Conservation (phyloP, 2,113 vertebrate species). For the Vidua macroura region DNA sequence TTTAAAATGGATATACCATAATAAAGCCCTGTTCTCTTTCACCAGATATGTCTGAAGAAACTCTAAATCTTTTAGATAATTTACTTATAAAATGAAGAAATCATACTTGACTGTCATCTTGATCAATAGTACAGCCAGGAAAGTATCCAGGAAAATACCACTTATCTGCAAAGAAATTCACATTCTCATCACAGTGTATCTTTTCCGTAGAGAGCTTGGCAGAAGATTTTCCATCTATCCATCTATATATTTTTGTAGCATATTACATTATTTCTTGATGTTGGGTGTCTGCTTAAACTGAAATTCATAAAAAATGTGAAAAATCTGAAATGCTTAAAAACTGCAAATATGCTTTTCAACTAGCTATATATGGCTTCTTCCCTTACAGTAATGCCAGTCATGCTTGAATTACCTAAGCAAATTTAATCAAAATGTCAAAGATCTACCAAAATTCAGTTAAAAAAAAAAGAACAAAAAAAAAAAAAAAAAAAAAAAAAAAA, state of each 20-base stretch:
- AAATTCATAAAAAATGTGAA: neutral
- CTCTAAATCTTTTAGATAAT: neutral
- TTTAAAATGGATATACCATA: neutral
- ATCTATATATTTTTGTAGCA: neutral
- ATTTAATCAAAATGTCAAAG: constrained; percentile 28
- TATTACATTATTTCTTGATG: neutral
- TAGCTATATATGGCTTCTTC: neutral
- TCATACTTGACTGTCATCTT: neutral
- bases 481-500: neutral
- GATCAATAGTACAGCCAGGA: neutral
- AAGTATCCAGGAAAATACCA: neutral
- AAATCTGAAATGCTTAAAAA: neutral
- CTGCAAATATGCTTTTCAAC: neutral
- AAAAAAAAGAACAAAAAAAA: neutral
- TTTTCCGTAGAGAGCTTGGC: neutral
- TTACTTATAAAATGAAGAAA: neutral
- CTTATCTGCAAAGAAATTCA: neutral
- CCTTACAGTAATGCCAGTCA: neutral
- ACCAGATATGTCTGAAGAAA: neutral
- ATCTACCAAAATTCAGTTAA: neutral
- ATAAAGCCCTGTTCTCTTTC: neutral
- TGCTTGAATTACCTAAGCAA: neutral
- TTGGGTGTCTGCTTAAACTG: neutral
- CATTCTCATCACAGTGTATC: neutral
- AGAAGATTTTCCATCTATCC: neutral